Percentiles rank a stretch among this genome's conserved stretches.
Conservation (phyloP, 2,113 vertebrate genomes). For the Dermatemys mawii region DNA sequence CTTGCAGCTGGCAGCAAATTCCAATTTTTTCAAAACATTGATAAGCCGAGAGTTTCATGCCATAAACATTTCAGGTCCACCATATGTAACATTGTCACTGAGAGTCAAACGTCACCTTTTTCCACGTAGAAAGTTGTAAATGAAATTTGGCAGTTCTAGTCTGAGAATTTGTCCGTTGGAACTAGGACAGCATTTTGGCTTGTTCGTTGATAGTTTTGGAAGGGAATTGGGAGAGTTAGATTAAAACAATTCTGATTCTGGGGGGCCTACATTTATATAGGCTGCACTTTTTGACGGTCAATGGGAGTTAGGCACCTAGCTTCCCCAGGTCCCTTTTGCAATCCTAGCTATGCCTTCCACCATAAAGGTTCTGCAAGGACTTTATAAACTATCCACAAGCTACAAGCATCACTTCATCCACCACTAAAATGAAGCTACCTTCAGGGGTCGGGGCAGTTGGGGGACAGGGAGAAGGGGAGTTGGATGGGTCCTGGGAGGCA, state of each 20-base stretch:
- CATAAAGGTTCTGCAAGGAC: too few relatives aligned
- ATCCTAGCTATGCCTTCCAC: too few relatives aligned
- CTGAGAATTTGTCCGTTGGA: neutral
- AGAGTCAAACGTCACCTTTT: neutral
- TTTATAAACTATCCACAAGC: too few relatives aligned
- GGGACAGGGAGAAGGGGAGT: too few relatives aligned
- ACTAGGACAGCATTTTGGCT: neutral
- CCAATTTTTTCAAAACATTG: neutral
- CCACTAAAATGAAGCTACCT: too few relatives aligned
- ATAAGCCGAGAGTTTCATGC: neutral
- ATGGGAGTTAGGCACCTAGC: neutral
- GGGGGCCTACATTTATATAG: neutral
- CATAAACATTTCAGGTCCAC: neutral
- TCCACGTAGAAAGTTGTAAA: rapidly evolving
- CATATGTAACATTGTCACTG: neutral
- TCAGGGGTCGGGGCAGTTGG: too few relatives aligned
- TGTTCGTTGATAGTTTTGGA: neutral
- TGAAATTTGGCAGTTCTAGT: neutral
- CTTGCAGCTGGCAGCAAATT: neutral
- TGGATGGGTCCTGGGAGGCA: too few relatives aligned
- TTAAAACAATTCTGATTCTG: neutral
- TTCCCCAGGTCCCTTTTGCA: too few relatives aligned
- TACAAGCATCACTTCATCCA: too few relatives aligned
- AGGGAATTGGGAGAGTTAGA: neutral
- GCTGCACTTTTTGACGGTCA: neutral